These are phyloP conservation scores for Cardiocondyla obscurior DNA, from an alignment of 1,140 invertebrate species.

Conservation along the genomic window DNA sequence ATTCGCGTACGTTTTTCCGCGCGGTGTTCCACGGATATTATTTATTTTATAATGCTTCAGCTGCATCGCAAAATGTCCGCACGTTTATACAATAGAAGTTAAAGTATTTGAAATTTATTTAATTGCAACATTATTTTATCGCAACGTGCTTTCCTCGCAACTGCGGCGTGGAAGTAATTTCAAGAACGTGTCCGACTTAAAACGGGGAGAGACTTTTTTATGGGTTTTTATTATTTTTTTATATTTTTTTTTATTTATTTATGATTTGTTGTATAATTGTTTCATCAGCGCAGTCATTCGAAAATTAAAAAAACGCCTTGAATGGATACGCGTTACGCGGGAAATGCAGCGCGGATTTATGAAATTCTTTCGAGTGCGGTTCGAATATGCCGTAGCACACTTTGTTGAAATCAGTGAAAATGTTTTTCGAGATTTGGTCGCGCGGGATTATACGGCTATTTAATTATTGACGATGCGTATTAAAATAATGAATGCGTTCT, in stretches of 20 bases:
- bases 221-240: too few relatives aligned
- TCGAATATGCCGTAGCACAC: background rate
- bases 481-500: conserved; percentile 25
- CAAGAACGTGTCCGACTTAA: background rate
- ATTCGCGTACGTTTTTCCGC: background rate
- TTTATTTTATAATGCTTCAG: background rate
- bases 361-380: background rate
- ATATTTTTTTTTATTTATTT: too few relatives aligned
- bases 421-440: conserved; percentile 23
- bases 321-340: too few relatives aligned
- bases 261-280: background rate
- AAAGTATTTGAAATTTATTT: background rate
- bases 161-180: background rate
- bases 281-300: background rate
- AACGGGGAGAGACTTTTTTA: background rate
- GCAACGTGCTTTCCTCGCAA: background rate
- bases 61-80: background rate
- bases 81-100: conserved; percentile 11
- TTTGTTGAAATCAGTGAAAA: background rate
- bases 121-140: background rate
- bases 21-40: background rate
- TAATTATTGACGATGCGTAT: conserved; percentile 30
- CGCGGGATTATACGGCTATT: conserved; percentile 21
- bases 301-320: conserved; percentile 19
- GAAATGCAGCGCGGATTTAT: background rate